Conservation (phyloP, 1,140 invertebrate species). For the Argopecten irradians region DNA sequence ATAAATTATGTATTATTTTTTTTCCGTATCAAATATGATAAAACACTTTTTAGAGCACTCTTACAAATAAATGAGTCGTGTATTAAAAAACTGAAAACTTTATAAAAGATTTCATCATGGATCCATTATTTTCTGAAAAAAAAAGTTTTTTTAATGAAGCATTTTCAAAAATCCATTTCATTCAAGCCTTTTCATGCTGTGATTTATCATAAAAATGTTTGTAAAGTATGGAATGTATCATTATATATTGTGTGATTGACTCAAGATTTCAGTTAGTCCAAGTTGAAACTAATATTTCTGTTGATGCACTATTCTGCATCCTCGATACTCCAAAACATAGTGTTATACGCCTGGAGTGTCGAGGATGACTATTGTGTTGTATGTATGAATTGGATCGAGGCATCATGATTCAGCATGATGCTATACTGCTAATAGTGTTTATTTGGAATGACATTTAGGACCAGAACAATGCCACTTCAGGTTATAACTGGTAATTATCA, state of each 20-base stretch:
- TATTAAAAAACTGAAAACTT: too few species aligned
- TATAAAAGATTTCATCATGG: background rate
- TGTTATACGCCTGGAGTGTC: too few species aligned
- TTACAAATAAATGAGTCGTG: too few species aligned
- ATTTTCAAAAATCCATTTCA: background rate
- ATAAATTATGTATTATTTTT: too few species aligned
- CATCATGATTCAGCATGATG: background rate
- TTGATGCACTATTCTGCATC: too few species aligned
- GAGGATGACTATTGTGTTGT: background rate
- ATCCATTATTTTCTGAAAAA: background rate
- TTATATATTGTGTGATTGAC: background rate
- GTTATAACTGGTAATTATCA: background rate
- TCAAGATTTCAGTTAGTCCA: too few species aligned
- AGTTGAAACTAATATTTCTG: background rate
- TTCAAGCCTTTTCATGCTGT: too few species aligned
- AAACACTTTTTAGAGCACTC: too few species aligned
- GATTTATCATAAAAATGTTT: background rate
- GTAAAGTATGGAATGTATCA: background rate
- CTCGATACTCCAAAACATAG: too few species aligned
- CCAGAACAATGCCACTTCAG: background rate
- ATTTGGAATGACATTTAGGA: background rate
- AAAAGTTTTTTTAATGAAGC: background rate
- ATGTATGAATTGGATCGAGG: background rate
- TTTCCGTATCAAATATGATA: too few species aligned
- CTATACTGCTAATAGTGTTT: background rate